Evolutionary conservation across 1,140 invertebrate genomes (phyloP).

Genomic region (Brachionus rotundiformis): DNA sequence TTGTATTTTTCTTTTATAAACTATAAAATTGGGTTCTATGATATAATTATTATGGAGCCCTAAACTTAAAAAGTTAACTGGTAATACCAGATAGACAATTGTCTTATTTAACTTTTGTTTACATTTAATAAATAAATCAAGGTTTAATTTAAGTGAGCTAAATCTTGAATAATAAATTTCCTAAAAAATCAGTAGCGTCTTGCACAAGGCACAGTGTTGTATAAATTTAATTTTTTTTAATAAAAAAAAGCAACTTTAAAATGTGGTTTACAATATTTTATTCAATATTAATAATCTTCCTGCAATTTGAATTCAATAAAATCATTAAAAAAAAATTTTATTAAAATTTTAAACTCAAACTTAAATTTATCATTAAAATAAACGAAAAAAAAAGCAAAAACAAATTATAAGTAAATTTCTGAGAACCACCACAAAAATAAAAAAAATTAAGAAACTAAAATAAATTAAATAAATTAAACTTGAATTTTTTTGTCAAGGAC

Average conservation of each 20-base stretch:
- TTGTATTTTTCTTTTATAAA: too few species aligned
- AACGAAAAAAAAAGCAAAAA: background rate
- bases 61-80: too few species aligned
- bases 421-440: slow-evolving; percentile 5
- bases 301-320: background rate
- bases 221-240: too few species aligned
- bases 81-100: too few species aligned
- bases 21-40: too few species aligned
- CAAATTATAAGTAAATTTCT: background rate
- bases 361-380: slow-evolving; percentile 9
- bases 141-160: too few species aligned
- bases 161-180: too few species aligned
- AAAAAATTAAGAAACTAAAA: background rate
- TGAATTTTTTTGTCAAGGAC: slow-evolving; percentile 3
- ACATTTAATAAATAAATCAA: too few species aligned
- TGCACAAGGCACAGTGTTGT: too few species aligned
- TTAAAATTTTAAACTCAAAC: slow-evolving; percentile 4
- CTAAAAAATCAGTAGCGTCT: too few species aligned
- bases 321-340: background rate
- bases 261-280: slow-evolving; percentile 3
- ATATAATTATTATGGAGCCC: too few species aligned
- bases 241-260: background rate
- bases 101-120: too few species aligned
- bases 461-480: slow-evolving; percentile 8
- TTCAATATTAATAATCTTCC: slow-evolving; percentile 7